Base-by-base conservation (phyloP, 2,113 vertebrate species). In the Brachypteracias leptosomus region DNA sequence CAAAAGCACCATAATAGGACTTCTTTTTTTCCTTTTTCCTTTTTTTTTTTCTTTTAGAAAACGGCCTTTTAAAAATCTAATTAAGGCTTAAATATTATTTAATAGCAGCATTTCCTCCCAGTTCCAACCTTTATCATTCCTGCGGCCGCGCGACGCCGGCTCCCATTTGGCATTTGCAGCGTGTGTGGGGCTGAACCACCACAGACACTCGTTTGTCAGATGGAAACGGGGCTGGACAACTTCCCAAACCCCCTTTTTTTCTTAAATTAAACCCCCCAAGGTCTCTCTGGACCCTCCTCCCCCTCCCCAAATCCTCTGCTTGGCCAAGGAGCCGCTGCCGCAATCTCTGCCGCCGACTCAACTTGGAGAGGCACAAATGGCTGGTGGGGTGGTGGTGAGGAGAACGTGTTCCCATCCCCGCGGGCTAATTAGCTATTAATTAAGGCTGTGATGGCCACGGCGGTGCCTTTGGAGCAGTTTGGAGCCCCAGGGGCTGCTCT, bases 1-100 rank as follows among this genome's bases (percentile, higher is more conserved):
- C 94, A 96, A 97, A 96, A 96, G 90, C 95, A 8, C 92, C 77
- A 31, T 87, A 88, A 94, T 55, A 57, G 94, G 90, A 77, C 89
- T 92, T 55, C 26, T 88, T 94, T 33, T 15, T 59, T 24, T 15
- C 11, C 20, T 19, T 57, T 57, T 61, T 15, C 25, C 25, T 18
- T 31, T 18, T 16, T 35, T 12, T 78, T 72, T 91, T 87, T 84
- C 16, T 31, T 31, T 8, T 28, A 28, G 63, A 74, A 87, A 96
- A 97, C 79, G 81, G 55, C 92, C 16, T 85, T 95, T 65, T 95
- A 97, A 95, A 97, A 97, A 96, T 89, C 89, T 96, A 97, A 94
- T 97, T 96, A 97, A 97, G 88, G 51, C 62, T 84, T 96, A 96
- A 97, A 94, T 84, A 89, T 96, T 96, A 85, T 98, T 98, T 97